Evolutionary conservation across 2,113 vertebrate species (phyloP), one percentile per base, ranked within the genome.

Genomic region (Malurus cyaneus): DNA sequence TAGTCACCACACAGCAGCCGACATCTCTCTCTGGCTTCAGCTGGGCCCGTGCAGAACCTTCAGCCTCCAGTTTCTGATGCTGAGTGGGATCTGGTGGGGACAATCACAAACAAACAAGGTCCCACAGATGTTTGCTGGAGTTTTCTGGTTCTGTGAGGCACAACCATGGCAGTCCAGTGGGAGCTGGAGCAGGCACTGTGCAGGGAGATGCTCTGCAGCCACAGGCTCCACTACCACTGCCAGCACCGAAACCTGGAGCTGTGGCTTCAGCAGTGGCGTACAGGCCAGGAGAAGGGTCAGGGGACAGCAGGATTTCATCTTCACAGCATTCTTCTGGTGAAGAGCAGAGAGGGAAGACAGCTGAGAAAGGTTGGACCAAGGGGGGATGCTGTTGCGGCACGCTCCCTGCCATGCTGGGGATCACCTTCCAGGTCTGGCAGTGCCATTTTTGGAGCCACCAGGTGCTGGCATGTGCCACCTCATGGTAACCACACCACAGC

Each of bases 1-100:
- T 92, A 96, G 70, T 97, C 96, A 97, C 88, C 92, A 32, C 46
- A 34, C 64, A 62, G 84, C 61, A 81, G 70, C 79, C n/a, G 0
- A 74, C 73, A 49, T 50, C 62, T 80, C 57, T 94, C 60, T 42
- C 70, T 44, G 76, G 62, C 86, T 91, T 93, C 61, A 61, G 67
- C 86, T 57, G 79, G 91, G 67, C 85, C 66, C 52, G 47, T 81
- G 69, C 64, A 56, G 32, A 65, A 88, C 78, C 84, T 89, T 87
- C 50, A 78, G 49, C 70, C 34, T n/a, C 41, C 41, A 36, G 41
- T 8, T 56, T 44, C 36, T 73, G 36, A 7, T 28, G 36, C 34
- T 39, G 31, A 81, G 24, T 16, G 34, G 60, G 49, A 59, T 57
- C 62, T 56, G 50, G 41, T 53, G 53, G 12, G 53, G 65, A 71